Conservation (phyloP, 1,140 invertebrate species). For the Bombus impatiens region DNA sequence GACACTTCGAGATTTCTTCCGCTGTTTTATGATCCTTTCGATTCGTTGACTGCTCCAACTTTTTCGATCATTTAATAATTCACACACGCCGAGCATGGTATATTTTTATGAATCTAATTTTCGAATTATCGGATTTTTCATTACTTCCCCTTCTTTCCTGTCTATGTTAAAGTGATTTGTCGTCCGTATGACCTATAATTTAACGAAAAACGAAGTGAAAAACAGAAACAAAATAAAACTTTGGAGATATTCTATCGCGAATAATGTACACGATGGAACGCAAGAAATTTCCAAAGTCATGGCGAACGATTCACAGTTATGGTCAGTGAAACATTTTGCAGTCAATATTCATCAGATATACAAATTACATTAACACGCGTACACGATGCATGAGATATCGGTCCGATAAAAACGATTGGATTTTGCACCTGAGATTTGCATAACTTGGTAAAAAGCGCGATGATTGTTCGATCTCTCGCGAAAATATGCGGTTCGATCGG, state of each 20-base stretch:
- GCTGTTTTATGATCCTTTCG: background rate
- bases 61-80: background rate
- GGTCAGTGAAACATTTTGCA: background rate
- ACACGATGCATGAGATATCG: background rate
- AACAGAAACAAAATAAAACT: background rate
- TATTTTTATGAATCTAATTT: background rate
- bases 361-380: slow-evolving; percentile 1
- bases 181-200: background rate
- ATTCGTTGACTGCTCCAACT: background rate
- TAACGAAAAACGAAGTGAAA: background rate
- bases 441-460: slow-evolving; percentile 12
- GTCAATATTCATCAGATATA: background rate
- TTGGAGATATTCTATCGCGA: background rate
- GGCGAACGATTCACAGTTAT: background rate
- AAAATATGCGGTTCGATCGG: background rate
- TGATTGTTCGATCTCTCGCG: background rate
- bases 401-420: background rate
- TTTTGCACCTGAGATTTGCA: slow-evolving; percentile 1
- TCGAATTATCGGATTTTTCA: background rate
- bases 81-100: background rate
- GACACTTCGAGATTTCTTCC: background rate
- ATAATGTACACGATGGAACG: background rate
- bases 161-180: too few species aligned
- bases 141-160: background rate
- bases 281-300: background rate